A percentile compares a stretch with the other conserved stretches of the same genome.
Evolutionary conservation across 2,888 invertebrate genomes (phyloP).

Genomic region (Smittia aterrima): DNA sequence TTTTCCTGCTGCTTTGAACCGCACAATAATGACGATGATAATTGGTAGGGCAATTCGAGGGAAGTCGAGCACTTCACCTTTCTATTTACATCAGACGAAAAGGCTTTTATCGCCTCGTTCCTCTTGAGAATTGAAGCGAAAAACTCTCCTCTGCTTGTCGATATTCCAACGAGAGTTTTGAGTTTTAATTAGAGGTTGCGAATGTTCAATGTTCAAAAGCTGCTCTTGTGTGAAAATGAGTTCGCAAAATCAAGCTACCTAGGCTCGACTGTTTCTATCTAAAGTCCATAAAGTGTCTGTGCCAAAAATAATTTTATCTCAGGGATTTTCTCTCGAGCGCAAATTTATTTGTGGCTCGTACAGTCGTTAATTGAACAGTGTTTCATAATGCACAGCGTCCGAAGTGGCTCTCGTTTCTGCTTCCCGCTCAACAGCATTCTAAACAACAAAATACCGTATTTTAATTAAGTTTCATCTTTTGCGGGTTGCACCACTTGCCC

Average conservation of each 20-base stretch:
- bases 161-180: constrained; percentile 4
- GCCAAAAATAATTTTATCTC: not conserved
- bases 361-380: constrained; percentile 14
- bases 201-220: not conserved
- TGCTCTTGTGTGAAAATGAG: constrained; percentile 1
- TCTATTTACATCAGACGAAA: not conserved
- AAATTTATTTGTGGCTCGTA: constrained; percentile 13
- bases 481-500: constrained; percentile 26
- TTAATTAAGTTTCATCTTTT: constrained; percentile 40
- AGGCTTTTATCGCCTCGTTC: not conserved
- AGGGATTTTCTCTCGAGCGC: constrained; percentile 9
- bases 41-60: not conserved
- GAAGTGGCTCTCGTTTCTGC: not conserved
- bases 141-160: not conserved
- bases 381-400: constrained; percentile 1
- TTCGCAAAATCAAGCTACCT: not conserved
- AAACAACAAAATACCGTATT: constrained; percentile 32
- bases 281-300: not conserved
- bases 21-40: not conserved
- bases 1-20: not conserved
- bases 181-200: constrained; percentile 22
- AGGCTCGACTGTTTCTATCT: not conserved
- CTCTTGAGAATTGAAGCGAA: not conserved
- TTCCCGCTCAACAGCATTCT: not conserved
- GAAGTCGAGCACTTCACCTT: not conserved